Conservation (phyloP, 2,797 vertebrate genomes). For the Diglossa cyanea region DNA sequence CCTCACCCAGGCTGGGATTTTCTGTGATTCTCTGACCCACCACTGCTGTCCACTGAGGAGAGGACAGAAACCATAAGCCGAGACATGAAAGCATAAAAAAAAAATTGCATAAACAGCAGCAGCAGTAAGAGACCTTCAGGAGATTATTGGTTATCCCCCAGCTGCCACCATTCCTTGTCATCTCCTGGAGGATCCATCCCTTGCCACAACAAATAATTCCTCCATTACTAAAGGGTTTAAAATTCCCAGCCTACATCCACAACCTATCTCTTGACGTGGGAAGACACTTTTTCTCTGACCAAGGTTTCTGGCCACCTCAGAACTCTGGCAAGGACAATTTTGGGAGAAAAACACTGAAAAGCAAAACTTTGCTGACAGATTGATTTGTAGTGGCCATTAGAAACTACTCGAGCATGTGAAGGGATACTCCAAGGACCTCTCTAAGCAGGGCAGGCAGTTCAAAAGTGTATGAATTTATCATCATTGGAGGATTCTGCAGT, state of each 20-base stretch:
- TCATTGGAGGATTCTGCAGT: neutral
- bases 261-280: neutral
- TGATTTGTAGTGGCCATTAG: constrained; percentile 50
- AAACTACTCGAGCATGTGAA: neutral
- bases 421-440: constrained; percentile 24
- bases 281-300: neutral
- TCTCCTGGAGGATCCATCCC: neutral
- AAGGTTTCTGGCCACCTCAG: neutral
- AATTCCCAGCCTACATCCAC: neutral
- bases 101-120: neutral
- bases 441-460: neutral
- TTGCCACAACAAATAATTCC: neutral
- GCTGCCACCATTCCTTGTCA: neutral
- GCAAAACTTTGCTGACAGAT: neutral
- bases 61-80: rapidly evolving
- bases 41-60: neutral
- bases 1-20: neutral
- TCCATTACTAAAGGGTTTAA: neutral
- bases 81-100: neutral
- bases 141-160: neutral
- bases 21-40: neutral
- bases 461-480: constrained; percentile 42
- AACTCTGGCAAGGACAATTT: neutral
- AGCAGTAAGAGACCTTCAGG: neutral
- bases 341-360: neutral